Conservation (phyloP, 1,140 invertebrate species). For the Telenomus remus region DNA sequence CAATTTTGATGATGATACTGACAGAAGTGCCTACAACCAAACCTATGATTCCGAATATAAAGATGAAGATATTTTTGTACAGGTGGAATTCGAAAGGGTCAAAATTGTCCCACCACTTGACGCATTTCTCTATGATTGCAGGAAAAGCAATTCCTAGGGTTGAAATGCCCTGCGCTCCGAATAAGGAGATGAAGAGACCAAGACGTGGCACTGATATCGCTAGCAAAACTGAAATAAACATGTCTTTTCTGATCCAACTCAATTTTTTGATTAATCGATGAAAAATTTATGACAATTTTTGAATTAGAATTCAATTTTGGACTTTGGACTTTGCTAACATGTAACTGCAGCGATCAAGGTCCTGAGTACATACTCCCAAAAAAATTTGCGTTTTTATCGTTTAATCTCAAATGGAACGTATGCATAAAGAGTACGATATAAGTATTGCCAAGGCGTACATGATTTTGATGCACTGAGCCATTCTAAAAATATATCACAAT, state of each 20-base stretch:
- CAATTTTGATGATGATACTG: conserved; percentile 73
- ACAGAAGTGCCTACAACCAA: conserved; percentile 84
- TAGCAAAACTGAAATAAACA: conserved; percentile 84
- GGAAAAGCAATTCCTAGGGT: conserved; percentile 93
- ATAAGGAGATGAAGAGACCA: conserved; percentile 91
- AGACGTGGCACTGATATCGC: conserved; percentile 87
- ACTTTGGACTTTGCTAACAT: conserved; percentile 80
- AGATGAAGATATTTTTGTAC: conserved; percentile 83
- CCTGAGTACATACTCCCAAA: conserved; percentile 82
- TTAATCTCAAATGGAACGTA: conserved; percentile 92
- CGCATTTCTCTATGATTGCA: conserved; percentile 85
- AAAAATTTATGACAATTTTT: too few species aligned
- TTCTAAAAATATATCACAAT: conserved; percentile 35
- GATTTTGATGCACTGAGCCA: conserved; percentile 83
- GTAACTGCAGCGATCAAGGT: conserved; percentile 82
- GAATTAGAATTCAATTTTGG: too few species aligned
- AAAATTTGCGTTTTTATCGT: conserved; percentile 64
- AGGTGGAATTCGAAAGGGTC: conserved; percentile 70
- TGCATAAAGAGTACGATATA: conserved; percentile 88
- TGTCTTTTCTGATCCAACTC: too few species aligned
- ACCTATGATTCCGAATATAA: conserved; percentile 81
- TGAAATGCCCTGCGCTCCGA: conserved; percentile 90
- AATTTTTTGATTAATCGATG: too few species aligned
- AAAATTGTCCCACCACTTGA: conserved; percentile 78
- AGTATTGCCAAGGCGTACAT: conserved; percentile 88